Conservation (phyloP, 1,140 invertebrate species). For the Diuraphis noxia region DNA sequence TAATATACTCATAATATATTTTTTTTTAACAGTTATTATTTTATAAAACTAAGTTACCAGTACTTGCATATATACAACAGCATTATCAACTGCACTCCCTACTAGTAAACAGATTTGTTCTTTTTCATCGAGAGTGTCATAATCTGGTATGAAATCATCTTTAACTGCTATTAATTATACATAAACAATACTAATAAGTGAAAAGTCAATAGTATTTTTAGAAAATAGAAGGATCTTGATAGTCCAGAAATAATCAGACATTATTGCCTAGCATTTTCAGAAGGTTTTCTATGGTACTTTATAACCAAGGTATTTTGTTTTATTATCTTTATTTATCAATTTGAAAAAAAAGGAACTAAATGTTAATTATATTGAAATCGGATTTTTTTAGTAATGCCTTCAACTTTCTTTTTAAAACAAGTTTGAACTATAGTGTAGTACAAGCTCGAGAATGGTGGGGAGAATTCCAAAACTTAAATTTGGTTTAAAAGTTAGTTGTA, state of each 20-base stretch:
- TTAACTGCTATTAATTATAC: not conserved
- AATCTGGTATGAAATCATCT: not conserved
- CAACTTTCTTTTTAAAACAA: not conserved
- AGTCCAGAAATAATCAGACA: not conserved
- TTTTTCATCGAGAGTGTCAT: slow-evolving; percentile 32
- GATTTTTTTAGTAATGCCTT: not conserved
- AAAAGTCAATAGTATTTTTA: not conserved
- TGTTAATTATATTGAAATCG: not conserved
- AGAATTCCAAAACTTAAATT: not conserved
- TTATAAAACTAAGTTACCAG: slow-evolving; percentile 11
- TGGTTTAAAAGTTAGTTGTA: not conserved
- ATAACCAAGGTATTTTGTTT: not conserved
- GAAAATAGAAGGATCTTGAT: not conserved
- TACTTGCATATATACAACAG: slow-evolving; percentile 50
- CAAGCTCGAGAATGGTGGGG: not conserved
- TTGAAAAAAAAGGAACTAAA: not conserved
- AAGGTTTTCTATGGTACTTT: not conserved
- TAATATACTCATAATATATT: not conserved
- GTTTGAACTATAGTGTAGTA: not conserved
- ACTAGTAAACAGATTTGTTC: slow-evolving; percentile 43
- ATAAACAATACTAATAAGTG: not conserved
- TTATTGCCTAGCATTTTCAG: not conserved
- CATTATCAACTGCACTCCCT: slow-evolving; percentile 11
- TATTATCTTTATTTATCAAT: not conserved
- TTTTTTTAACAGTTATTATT: not conserved